Evolutionary conservation across 2,888 invertebrate species (phyloP), one percentile per base, ranked within the genome.

Genomic region (Mythimna albipuncta): DNA sequence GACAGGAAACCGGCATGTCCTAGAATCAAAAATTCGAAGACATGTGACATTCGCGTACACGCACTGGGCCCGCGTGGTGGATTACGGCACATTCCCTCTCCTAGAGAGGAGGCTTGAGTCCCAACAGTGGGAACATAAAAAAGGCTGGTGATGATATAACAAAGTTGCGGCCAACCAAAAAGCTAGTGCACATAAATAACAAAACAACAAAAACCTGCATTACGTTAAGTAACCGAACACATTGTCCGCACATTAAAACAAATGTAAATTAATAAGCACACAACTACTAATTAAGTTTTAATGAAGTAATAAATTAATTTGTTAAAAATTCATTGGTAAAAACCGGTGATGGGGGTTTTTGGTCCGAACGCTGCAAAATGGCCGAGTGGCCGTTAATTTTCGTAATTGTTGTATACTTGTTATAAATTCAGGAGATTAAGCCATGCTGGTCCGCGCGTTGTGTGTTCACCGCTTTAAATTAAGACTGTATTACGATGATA

Each of bases 261-360:
- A 77, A 79, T 78, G 66, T 85, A 79, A 86, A 85, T 82, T 79
- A 83, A 86, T 85, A 76, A 81, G 77, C 81, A 74, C 69, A 72
- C 76, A 70, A 92, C 91, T 90, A 92, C 90, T 93, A 93, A 95
- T 94, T 93, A 92, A 86, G 85, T 90, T 92, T 92, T 93, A 94
- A 94, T 94, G 90, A 92, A 91, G 90, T 88, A 87, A 93, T 95
- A 95, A 94, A 95, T 95, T 94, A 93, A 94, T 95, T 94, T 92
- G 92, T 94, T 93, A 93, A 95, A 95, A 92, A 94, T 92, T 93
- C 91, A 93, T 94, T 91, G 89, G 89, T 87, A 90, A 88, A 87
- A 87, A 86, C 71, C 77, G 76, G 64, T 82, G 86, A 86, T 89
- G 88, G 87, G 88, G 90, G 90, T 87, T 93, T 89, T 89, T 89